Conservation (phyloP, 2,797 vertebrate genomes). For the Chelon labrosus region DNA sequence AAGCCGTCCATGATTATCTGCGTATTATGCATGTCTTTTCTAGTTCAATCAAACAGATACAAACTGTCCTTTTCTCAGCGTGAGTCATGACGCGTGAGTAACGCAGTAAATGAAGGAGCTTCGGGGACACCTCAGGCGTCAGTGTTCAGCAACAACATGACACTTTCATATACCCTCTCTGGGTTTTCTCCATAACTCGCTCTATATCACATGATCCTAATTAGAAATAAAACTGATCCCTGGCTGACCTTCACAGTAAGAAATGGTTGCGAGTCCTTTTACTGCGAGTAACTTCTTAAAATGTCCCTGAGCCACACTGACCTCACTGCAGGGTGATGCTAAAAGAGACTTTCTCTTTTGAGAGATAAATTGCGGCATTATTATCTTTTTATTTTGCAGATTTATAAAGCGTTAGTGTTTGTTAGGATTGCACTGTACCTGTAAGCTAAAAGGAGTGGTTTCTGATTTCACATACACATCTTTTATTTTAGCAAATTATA, state of each 20-base stretch:
- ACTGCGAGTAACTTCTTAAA: neutral
- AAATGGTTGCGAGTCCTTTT: neutral
- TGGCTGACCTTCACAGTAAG: slow-evolving; percentile 4
- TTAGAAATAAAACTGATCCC: slow-evolving; percentile 13
- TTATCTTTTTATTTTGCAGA: neutral
- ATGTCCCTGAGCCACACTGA: slow-evolving; percentile 22
- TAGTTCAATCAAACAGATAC: slow-evolving; percentile 55
- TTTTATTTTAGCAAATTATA: slow-evolving; percentile 1
- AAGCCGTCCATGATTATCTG: slow-evolving; percentile 19
- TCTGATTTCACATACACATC: no score
- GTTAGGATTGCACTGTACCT: no score
- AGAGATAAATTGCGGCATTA: slow-evolving; percentile 1
- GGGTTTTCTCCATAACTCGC: slow-evolving; percentile 7
- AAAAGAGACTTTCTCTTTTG: neutral
- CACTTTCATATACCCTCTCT: slow-evolving; percentile 2
- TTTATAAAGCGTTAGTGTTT: neutral
- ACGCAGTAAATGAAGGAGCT: slow-evolving; percentile 11
- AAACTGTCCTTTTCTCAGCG: slow-evolving; percentile 48
- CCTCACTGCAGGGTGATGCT: neutral
- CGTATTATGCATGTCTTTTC: slow-evolving; percentile 40
- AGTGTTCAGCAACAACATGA: slow-evolving; percentile 4
- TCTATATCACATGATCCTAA: slow-evolving; percentile 1
- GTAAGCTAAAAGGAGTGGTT: no score
- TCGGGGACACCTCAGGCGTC: neutral
- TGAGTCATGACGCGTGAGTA: slow-evolving; percentile 54